Evolutionary conservation across 2,888 invertebrate species (phyloP).

Genomic region (Drosophila glabriapex): DNA sequence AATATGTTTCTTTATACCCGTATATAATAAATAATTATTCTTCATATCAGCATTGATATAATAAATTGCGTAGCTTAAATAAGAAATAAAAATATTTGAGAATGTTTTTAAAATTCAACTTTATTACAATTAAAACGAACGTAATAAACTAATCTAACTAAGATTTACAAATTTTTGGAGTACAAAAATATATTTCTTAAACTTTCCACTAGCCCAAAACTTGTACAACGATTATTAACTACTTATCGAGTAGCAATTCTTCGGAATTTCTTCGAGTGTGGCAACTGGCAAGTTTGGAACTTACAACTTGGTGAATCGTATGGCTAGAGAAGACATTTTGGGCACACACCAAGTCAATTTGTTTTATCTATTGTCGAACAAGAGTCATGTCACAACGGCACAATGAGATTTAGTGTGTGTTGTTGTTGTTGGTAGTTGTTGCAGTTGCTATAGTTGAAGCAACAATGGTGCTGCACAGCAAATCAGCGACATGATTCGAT

Average conservation of each 20-base stretch:
- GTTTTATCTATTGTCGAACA: conserved; percentile 84
- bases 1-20: neutral
- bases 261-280: neutral
- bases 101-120: neutral
- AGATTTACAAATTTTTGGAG: neutral
- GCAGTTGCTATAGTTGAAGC: conserved; percentile 23
- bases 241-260: neutral
- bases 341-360: conserved; percentile 84
- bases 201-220: neutral
- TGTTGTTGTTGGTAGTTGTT: conserved; percentile 37
- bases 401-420: conserved; percentile 77
- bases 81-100: neutral
- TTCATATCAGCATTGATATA: neutral
- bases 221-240: neutral
- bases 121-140: neutral
- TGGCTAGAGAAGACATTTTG: conserved; percentile 80
- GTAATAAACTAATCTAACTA: neutral
- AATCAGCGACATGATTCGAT: conserved; percentile 81
- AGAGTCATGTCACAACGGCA: conserved; percentile 82
- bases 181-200: neutral
- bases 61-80: neutral
- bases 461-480: conserved; percentile 75
- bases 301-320: conserved; percentile 29
- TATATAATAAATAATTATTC: neutral
- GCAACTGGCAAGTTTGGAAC: conserved; percentile 20